A percentile compares a stretch with the other conserved stretches of the same genome.
Conservation (phyloP, 2,113 vertebrate species). For the Acanthisitta chloris region DNA sequence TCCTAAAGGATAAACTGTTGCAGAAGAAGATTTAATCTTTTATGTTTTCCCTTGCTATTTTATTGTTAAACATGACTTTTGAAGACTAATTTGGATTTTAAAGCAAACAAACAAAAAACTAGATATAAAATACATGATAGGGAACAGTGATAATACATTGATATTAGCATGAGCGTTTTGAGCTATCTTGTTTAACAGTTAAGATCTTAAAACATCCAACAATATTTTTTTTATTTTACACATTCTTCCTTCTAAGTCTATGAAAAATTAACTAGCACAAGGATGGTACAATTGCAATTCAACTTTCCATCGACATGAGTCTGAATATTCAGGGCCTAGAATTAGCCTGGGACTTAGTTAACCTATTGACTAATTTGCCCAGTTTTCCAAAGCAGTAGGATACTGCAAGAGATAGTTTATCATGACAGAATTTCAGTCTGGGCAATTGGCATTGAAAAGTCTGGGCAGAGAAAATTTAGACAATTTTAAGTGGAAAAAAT, state of each 20-base stretch:
- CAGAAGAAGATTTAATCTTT: background rate
- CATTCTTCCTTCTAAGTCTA: background rate
- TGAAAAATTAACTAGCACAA: background rate
- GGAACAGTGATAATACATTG: rapidly evolving
- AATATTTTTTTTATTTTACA: background rate
- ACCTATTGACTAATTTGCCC: no score
- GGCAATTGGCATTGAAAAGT: background rate
- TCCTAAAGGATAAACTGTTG: background rate
- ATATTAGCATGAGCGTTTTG: background rate
- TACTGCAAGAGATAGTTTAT: background rate
- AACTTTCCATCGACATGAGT: background rate
- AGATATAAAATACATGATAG: background rate
- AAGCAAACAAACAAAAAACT: background rate
- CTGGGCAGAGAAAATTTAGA: background rate
- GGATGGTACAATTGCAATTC: background rate
- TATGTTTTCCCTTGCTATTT: background rate
- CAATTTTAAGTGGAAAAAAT: background rate
- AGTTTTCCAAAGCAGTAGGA: background rate
- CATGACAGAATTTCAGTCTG: background rate
- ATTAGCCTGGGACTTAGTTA: background rate
- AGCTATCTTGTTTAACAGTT: background rate
- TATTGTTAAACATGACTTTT: background rate
- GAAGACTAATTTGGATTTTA: background rate
- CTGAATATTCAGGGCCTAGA: background rate
- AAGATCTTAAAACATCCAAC: background rate